Evolutionary conservation across 2,888 invertebrate species (phyloP), one percentile per base, ranked within the genome.

Genomic region (Dendrolimus houi): DNA sequence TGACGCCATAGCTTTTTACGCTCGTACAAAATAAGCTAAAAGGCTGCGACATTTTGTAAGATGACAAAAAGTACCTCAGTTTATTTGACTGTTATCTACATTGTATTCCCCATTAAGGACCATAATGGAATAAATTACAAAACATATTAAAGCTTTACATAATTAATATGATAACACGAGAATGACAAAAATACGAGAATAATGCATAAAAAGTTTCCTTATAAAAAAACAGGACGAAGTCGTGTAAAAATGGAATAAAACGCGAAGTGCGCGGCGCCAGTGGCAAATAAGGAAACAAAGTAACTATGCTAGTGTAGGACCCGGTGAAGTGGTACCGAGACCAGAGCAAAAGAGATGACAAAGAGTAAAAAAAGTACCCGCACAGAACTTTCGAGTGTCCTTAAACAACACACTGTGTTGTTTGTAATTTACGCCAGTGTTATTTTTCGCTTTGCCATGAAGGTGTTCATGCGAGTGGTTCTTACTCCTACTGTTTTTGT

Each of bases 301-400:
- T 71, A 68, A 66, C 59, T 65, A 29, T 6, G 9, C 47, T 47
- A 47, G 47, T 47, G 47, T 64, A 64, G 59, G 63, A 53, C 65
- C 64, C 66, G 60, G 65, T 68, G 67, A 64, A 75, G 73, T 64
- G 68, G 69, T 76, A 80, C 80, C 78, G 79, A 77, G 79, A 64
- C 67, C 78, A 80, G 77, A 78, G 64, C 67, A 62, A 58, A 76
- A 81, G 75, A 67, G 67, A 67, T 76, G 74, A 83, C 81, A 79
- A 81, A 81, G 82, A 77, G 75, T 62, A 60, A 65, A 68, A 69
- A 71, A 68, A 71, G 70, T 71, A 69, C 65, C 61, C 63, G 59
- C 61, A 61, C 64, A 67, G 66, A 64, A 64, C 74, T 71, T 77
- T 74, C 64, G 75, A 82, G 77, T 64, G 77, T 84, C 83, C 83